These are phyloP conservation scores for Antennarius striatus DNA, from an alignment of 2,113 vertebrate species.

Conservation along the genomic window DNA sequence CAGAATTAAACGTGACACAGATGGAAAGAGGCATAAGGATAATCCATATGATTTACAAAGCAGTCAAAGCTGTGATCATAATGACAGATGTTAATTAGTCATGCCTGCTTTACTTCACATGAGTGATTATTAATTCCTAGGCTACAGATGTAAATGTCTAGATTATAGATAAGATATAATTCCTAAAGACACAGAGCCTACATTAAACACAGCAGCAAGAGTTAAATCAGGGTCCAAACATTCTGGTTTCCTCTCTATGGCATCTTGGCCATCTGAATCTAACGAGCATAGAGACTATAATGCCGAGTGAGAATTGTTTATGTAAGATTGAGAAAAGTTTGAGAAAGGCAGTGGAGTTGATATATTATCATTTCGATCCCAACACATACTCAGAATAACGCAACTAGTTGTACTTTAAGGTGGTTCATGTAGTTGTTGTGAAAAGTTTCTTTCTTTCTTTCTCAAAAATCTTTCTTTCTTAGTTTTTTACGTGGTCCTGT, in stretches of 20 bases:
- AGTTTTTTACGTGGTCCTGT: too few relatives aligned
- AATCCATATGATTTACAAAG: slow-evolving; percentile 57
- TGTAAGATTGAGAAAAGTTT: slow-evolving; percentile 46
- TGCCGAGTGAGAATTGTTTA: slow-evolving; percentile 44
- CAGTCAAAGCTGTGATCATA: slow-evolving; percentile 62
- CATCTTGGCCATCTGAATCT: slow-evolving; percentile 57
- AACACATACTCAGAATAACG: slow-evolving; percentile 69
- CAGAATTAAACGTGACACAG: slow-evolving; percentile 11
- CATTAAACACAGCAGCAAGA: slow-evolving; percentile 75
- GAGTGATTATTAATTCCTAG: slow-evolving; percentile 75
- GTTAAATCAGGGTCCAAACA: slow-evolving; percentile 62
- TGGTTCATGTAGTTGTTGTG: slow-evolving; percentile 33
- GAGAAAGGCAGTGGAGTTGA: slow-evolving; percentile 80
- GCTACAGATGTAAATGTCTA: slow-evolving; percentile 71
- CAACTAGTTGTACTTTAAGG: slow-evolving; percentile 57
- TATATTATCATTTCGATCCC: slow-evolving; percentile 74
- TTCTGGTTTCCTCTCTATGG: slow-evolving; percentile 55
- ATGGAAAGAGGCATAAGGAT: slow-evolving; percentile 50
- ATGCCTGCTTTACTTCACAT: slow-evolving; percentile 79
- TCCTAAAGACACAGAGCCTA: slow-evolving; percentile 69
- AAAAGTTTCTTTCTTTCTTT: slow-evolving; percentile 2
- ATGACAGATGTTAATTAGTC: slow-evolving; percentile 76
- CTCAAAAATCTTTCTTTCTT: too few relatives aligned
- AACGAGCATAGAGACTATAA: slow-evolving; percentile 37
- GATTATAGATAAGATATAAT: slow-evolving; percentile 77